These are phyloP conservation scores for Anomalospiza imberbis DNA, from an alignment of 2,797 vertebrate genomes.

Conservation along the genomic window DNA sequence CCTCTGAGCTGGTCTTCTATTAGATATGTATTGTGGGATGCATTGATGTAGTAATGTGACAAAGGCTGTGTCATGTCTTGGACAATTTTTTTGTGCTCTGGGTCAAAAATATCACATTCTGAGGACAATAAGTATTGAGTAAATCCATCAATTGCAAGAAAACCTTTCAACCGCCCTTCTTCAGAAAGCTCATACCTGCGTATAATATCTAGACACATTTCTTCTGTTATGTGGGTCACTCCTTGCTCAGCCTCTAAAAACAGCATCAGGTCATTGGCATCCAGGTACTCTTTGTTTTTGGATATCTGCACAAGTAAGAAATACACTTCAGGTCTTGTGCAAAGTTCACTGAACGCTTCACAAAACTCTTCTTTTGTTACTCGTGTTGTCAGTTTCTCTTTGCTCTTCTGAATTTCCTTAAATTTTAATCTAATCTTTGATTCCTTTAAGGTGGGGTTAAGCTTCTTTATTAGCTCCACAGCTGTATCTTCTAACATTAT, in stretches of 20 bases:
- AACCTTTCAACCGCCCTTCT: slow-evolving; percentile 84
- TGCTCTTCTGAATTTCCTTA: slow-evolving; percentile 96
- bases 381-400: slow-evolving; percentile 95
- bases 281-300: slow-evolving; percentile 94
- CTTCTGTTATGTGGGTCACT: slow-evolving; percentile 85
- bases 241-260: slow-evolving; percentile 98
- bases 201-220: slow-evolving; percentile 91
- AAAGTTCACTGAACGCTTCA: slow-evolving; percentile 93
- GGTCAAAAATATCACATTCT: slow-evolving; percentile 95
- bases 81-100: slow-evolving; percentile 88
- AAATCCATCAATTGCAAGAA: slow-evolving; percentile 93
- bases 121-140: slow-evolving; percentile 90
- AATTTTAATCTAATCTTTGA: slow-evolving; percentile 93
- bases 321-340: slow-evolving; percentile 95
- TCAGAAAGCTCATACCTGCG: slow-evolving; percentile 87
- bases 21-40: slow-evolving; percentile 95
- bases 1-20: slow-evolving; percentile 93
- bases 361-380: slow-evolving; percentile 95
- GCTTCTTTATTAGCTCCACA: slow-evolving; percentile 89
- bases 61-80: slow-evolving; percentile 96
- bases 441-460: slow-evolving; percentile 92
- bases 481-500: slow-evolving; percentile 90
- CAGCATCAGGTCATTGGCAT: slow-evolving; percentile 92
- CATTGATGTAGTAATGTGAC: slow-evolving; percentile 95
- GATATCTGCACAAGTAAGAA: slow-evolving; percentile 96